Conservation (phyloP, 2,888 invertebrate genomes). For the Lycocerus yunnanus region DNA sequence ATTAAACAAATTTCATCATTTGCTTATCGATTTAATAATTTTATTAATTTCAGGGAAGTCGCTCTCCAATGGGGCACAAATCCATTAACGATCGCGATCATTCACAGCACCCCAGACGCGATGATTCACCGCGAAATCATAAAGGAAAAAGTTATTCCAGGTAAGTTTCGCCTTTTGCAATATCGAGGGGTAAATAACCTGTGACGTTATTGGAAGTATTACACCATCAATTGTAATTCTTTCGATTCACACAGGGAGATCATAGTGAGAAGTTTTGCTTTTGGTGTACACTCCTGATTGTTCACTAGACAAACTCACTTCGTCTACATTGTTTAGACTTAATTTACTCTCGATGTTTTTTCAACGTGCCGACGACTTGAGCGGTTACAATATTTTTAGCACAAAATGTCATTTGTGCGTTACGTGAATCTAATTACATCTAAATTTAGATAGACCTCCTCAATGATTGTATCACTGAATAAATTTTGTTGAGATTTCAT, state of each 20-base stretch:
- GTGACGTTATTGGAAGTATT: conserved; percentile 31
- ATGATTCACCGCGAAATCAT: conserved; percentile 53
- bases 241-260: conserved; percentile 31
- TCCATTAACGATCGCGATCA: conserved; percentile 48
- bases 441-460: neutral
- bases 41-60: conserved; percentile 44
- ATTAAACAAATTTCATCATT: conserved; percentile 1
- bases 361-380: neutral
- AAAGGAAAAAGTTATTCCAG: conserved; percentile 54
- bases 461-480: too few relatives aligned
- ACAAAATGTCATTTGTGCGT: neutral
- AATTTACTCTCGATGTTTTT: neutral
- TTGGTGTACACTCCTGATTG: conserved; percentile 7
- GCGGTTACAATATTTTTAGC: neutral
- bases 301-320: conserved; percentile 10
- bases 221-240: conserved; percentile 12
- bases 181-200: conserved; percentile 9
- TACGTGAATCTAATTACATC: neutral
- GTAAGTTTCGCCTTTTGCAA: conserved; percentile 37
- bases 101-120: conserved; percentile 52
- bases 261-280: conserved; percentile 17
- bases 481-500: neutral
- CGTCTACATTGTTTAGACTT: conserved; percentile 3
- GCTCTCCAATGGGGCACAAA: conserved; percentile 47
- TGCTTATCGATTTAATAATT: conserved; percentile 23